These are phyloP conservation scores for Sardina pilchardus DNA, from an alignment of 2,113 vertebrate species.

Conservation along the genomic window DNA sequence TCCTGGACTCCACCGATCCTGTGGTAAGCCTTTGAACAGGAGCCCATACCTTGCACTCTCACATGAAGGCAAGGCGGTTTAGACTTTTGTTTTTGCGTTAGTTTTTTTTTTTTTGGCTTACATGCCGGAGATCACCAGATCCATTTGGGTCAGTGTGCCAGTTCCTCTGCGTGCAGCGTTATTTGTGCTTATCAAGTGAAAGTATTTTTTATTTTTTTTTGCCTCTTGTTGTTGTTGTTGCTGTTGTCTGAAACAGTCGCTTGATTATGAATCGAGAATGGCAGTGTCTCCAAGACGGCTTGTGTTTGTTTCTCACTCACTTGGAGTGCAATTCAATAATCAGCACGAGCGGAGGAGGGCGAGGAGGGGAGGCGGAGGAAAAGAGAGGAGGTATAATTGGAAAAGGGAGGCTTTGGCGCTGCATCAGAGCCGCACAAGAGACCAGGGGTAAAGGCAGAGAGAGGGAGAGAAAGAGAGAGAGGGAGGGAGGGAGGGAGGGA, in stretches of 20 bases:
- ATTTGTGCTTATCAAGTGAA: constrained; percentile 7
- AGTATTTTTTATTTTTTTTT: not conserved
- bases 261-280: not conserved
- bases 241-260: not conserved
- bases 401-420: not conserved
- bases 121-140: constrained; percentile 35
- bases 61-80: not conserved
- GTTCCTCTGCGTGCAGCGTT: constrained; percentile 15
- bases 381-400: constrained; percentile 32
- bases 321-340: constrained; percentile 18
- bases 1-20: not conserved
- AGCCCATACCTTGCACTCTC: not conserved
- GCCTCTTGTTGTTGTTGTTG: not conserved
- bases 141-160: constrained; percentile 46
- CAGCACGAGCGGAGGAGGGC: not conserved
- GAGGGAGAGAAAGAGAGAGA: not conserved
- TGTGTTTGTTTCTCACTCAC: constrained; percentile 9
- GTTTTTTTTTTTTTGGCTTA: constrained; percentile 15
- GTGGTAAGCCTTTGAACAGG: not conserved
- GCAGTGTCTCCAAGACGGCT: not conserved
- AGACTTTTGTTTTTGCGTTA: not conserved
- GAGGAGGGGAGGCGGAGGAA: constrained; percentile 22
- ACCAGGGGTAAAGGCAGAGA: not conserved
- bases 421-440: not conserved
- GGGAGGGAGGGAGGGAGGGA: constrained; percentile 1